Evolutionary conservation across 2,113 vertebrate genomes (phyloP), one percentile per base, ranked within the genome.

Genomic region (Tympanuchus pallidicinctus): DNA sequence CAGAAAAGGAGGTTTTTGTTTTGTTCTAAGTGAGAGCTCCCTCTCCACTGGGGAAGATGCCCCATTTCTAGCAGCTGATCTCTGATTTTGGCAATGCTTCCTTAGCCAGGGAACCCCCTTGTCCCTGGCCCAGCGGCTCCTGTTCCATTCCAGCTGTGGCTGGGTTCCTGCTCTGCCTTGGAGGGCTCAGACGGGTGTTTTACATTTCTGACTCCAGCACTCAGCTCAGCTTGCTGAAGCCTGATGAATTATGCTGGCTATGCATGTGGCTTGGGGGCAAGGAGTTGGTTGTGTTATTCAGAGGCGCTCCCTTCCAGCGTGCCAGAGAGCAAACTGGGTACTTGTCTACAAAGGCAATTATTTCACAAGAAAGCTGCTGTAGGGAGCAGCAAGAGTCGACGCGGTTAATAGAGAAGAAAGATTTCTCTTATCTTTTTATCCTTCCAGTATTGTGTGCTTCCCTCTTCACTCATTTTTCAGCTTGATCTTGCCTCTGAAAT

Each of bases 281-380:
- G 94, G 94, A 96, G 95, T 95, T 95, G 94, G 72, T 82, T 78
- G 74, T 52, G 77, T 69, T 95, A 71, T 89, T 92, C 80, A 90
- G 19, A 36, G 92, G 79, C 74, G 56, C 94, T 95, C 93, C 96
- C 91, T 97, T 89, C 87, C 88, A 93, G 90, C 42, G 13, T 94
- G 94, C 94, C 96, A 95, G 86, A 79, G 86, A 92, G 91, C 95
- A 82, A 94, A 94, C 90, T 79, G 89, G 67, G 82, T 91, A 70
- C 94, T 96, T 94, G 79, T 92, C 96, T 97, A 93, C 94, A 94
- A 94, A 95, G 92, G 91, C 88, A 95, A 80, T 95, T 96, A 90
- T 96, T 93, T 94, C 91, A 88, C 94, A 96, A 95, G 88, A 86
- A 93, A 96, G 65, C 91, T 91, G 91, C 92, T 96, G 86, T 83